Base-by-base conservation (phyloP, 1,140 invertebrate species). In the Drosophila asahinai region DNA sequence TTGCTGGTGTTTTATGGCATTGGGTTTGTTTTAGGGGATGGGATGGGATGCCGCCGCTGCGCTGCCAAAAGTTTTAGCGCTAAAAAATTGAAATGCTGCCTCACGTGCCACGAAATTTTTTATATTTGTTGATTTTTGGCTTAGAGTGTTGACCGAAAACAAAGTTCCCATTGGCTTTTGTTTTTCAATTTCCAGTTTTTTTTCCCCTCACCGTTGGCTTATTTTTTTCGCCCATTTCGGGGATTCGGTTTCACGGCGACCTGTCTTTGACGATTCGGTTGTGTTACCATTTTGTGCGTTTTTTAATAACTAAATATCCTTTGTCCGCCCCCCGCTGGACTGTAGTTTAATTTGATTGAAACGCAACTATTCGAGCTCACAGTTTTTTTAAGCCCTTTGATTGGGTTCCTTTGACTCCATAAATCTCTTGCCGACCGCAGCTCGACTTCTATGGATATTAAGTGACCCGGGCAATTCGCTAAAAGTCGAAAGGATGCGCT, bases 81-180 rank as follows among this genome's bases (percentile, higher is more conserved):
- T 90, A 83, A 90, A 90, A 90, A 90, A 90, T 90, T 90, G 86
- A 90, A 90, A 90, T 90, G 86, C 86, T 82, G 62, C 86, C 86
- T 90, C 86, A 90, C 86, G 86, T 90, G 84, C 84, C 74, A 51
- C 38, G 43, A 76, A 87, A 83, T 83, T 87, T 87, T 87, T 87
- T 87, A 83, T 83, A 86, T 91, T 90, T 90, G 86, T 90, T 90
- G 86, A 90, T 90, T 90, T 90, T 90, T 91, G 86, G 86, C 86
- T 90, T 90, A 90, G 86, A 90, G 86, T 90, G 86, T 90, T 90
- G 86, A 90, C 86, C 86, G 84, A 90, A 89, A 91, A 90, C 81
- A 89, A 89, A 87, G 86, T 87, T 86, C 68, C 77, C 74, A 77
- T 89, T 83, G 77, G 81, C 84, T 89, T 89, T 87, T 83, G 81